Conservation (phyloP, 2,113 vertebrate genomes). For the Oreotragus oreotragus region DNA sequence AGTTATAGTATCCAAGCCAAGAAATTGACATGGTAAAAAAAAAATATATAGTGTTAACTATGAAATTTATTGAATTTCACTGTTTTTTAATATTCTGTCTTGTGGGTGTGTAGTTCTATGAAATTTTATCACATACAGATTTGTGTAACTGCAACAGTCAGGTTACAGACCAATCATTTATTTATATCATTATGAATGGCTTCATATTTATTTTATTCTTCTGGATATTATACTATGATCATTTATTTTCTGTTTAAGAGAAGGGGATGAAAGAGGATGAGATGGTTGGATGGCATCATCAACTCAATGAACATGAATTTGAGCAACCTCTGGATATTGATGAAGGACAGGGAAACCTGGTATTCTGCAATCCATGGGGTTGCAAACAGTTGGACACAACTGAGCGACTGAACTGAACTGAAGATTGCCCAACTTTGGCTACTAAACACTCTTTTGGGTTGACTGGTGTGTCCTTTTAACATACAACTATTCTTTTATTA, state of each 20-base stretch:
- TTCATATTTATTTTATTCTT: background rate
- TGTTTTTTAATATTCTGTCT: background rate
- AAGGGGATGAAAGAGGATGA: background rate
- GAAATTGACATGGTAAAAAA: background rate
- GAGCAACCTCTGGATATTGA: background rate
- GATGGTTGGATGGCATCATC: background rate
- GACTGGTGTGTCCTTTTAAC: background rate
- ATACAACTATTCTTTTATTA: background rate
- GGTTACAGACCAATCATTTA: background rate
- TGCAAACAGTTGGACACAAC: background rate
- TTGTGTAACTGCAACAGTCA: background rate
- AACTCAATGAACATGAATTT: background rate
- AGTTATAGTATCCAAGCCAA: background rate
- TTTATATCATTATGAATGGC: background rate
- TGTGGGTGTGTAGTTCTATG: background rate
- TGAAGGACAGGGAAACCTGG: background rate
- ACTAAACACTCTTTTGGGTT: background rate
- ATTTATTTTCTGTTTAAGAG: background rate
- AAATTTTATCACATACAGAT: background rate
- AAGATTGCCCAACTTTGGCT: background rate
- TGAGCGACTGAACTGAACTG: background rate
- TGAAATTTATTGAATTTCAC: background rate
- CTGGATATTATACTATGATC: background rate
- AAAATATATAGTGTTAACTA: background rate
- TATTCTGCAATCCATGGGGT: background rate